Evolutionary conservation across 2,797 vertebrate species (phyloP).

Genomic region (Etheostoma nigrum): DNA sequence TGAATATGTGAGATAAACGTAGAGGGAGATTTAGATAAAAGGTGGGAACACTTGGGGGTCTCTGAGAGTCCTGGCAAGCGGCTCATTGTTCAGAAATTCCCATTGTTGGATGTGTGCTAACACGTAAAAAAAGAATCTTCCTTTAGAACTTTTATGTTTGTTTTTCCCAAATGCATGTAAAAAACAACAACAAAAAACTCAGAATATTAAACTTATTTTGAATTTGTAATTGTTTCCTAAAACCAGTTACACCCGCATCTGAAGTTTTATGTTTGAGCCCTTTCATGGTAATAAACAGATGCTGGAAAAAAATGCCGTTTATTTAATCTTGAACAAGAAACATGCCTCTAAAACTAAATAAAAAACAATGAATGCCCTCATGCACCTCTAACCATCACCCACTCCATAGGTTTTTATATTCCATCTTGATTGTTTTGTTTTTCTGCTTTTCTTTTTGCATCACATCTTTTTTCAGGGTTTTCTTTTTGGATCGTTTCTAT

Average conservation of each 20-base stretch:
- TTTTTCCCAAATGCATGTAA: neutral
- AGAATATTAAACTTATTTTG: neutral
- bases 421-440: neutral
- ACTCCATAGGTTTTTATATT: neutral
- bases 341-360: constrained; percentile 33
- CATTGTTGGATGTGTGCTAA: neutral
- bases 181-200: neutral
- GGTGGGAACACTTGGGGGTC: constrained; percentile 43
- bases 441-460: too few relatives aligned
- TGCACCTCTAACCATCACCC: neutral
- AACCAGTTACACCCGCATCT: constrained; percentile 14
- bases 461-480: too few relatives aligned
- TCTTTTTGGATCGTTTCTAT: too few relatives aligned
- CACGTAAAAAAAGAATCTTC: neutral
- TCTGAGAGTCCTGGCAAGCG: constrained; percentile 13
- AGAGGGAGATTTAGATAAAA: constrained; percentile 44
- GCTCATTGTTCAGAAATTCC: constrained; percentile 17
- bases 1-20: constrained; percentile 42
- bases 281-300: constrained; percentile 38
- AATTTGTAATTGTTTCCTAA: constrained; percentile 15
- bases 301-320: constrained; percentile 21
- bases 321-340: constrained; percentile 46
- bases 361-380: constrained; percentile 7
- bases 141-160: neutral
- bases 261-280: constrained; percentile 19